These are phyloP conservation scores for Trichogramma evanescens DNA, from an alignment of 2,888 invertebrate genomes.

Conservation along the genomic window DNA sequence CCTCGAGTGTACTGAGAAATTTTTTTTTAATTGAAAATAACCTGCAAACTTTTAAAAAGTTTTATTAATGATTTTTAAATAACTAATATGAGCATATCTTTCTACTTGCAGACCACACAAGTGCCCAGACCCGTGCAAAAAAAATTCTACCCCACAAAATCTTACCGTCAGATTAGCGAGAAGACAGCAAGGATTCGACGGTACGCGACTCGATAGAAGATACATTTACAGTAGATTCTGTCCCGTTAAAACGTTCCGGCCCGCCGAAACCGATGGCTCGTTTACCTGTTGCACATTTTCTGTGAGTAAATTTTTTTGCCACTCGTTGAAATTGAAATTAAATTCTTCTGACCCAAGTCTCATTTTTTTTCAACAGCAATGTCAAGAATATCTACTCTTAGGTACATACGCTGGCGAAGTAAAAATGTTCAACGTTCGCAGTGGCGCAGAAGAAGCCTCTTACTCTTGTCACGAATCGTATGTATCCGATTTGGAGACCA, in stretches of 20 bases:
- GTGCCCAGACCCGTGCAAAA: slow-evolving; percentile 81
- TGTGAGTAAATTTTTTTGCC: slow-evolving; percentile 28
- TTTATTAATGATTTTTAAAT: neutral
- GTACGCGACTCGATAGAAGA: slow-evolving; percentile 66
- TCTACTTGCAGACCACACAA: slow-evolving; percentile 72
- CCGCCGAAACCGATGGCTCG: slow-evolving; percentile 63
- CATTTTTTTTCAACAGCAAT: slow-evolving; percentile 45
- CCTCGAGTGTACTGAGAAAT: neutral
- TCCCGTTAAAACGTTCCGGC: slow-evolving; percentile 66
- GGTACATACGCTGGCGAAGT: slow-evolving; percentile 90
- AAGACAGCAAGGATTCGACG: slow-evolving; percentile 49
- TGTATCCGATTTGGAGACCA: slow-evolving; percentile 70
- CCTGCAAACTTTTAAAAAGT: neutral
- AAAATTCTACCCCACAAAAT: slow-evolving; percentile 62
- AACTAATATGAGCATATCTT: slow-evolving; percentile 2
- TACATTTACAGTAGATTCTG: slow-evolving; percentile 78
- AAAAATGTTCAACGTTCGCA: slow-evolving; percentile 77
- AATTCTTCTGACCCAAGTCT: neutral
- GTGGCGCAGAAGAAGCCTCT: slow-evolving; percentile 73
- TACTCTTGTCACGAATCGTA: slow-evolving; percentile 81
- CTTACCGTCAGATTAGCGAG: slow-evolving; percentile 53
- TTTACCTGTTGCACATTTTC: slow-evolving; percentile 70
- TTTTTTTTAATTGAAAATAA: neutral
- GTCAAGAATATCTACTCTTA: slow-evolving; percentile 65
- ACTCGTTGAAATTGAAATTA: neutral